These are phyloP conservation scores for Hyles lineata DNA, from an alignment of 2,888 invertebrate species.

Conservation along the genomic window DNA sequence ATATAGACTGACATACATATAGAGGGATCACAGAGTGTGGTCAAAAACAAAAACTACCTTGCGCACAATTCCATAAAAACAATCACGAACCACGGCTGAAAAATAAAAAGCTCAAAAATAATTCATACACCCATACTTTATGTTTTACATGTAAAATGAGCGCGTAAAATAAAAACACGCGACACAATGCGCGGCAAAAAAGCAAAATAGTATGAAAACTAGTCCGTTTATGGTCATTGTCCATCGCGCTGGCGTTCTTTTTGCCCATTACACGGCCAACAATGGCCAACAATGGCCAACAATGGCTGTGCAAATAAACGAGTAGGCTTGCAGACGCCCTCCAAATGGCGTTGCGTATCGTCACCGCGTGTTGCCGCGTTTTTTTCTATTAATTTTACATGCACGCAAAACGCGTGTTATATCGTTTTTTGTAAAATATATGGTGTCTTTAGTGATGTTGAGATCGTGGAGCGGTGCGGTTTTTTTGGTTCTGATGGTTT, in stretches of 20 bases:
- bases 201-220: slow-evolving; percentile 43
- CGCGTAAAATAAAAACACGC: background rate
- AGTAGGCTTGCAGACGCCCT: slow-evolving; percentile 28
- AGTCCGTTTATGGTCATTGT: slow-evolving; percentile 59
- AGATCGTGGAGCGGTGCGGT: background rate
- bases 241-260: slow-evolving; percentile 51
- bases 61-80: background rate
- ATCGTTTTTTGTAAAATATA: slow-evolving; percentile 5
- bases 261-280: slow-evolving; percentile 61
- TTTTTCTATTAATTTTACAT: background rate
- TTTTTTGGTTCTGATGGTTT: background rate
- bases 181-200: background rate
- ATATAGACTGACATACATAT: too few species aligned
- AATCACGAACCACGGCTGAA: background rate
- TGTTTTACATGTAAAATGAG: slow-evolving; percentile 15
- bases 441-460: background rate
- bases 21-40: too few species aligned
- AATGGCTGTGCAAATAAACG: slow-evolving; percentile 46
- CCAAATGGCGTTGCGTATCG: background rate
- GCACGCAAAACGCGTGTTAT: slow-evolving; percentile 2
- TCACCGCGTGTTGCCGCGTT: background rate
- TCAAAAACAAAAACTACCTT: too few species aligned
- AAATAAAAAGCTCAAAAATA: slow-evolving; percentile 10
- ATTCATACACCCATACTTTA: slow-evolving; percentile 2
- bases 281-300: slow-evolving; percentile 60